Evolutionary conservation across 2,888 invertebrate species (phyloP), one percentile per base, ranked within the genome.

Genomic region (Caradrina clavipalpis): DNA sequence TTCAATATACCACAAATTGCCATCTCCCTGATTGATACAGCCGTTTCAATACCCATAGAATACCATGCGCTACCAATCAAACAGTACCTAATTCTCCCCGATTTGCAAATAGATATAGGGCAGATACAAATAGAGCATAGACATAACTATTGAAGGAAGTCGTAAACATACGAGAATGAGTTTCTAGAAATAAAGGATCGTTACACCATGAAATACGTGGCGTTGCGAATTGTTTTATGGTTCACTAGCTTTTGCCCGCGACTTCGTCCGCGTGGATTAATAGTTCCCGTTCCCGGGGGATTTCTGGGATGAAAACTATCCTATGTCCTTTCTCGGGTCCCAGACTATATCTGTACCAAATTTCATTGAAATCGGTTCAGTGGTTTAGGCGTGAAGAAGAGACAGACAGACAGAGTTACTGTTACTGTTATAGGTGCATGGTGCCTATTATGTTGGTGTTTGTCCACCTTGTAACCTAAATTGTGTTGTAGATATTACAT

Each of bases 71-170:
- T 19, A 13, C 3, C 5, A 45, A 56, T 45, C 26, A 51, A 45
- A 45, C 19, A 45, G 1, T 15, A 21, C 0, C 15, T 13, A 68
- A 53, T 69, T 39, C 11, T 39, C 7, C 13, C 68, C 35, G 2
- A 17, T 35, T 57, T 57, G 45, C 11, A n/a, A 54, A 45, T 19
- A 47, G 58, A 76, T 68, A 59, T 75, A 54, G 70, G 55, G 45
- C 75, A 75, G 45, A 53, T 79, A 55, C 31, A 63, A 79, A 78
- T 70, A 75, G n/a, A 63, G 39, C 21, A 55, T 17, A 58, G 51
- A 50, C 22, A 66, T 62, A 53, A 70, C 54, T 64, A 58, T 51
- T 55, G 49, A 35, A 79, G 80, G 78, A 78, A 78, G 80, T 61
- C 35, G 42, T 78, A 78, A 78, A 78, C 69, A 64, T 39, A 7